Base-by-base conservation (phyloP, 2,888 invertebrate genomes). In the Trachelus stipa region DNA sequence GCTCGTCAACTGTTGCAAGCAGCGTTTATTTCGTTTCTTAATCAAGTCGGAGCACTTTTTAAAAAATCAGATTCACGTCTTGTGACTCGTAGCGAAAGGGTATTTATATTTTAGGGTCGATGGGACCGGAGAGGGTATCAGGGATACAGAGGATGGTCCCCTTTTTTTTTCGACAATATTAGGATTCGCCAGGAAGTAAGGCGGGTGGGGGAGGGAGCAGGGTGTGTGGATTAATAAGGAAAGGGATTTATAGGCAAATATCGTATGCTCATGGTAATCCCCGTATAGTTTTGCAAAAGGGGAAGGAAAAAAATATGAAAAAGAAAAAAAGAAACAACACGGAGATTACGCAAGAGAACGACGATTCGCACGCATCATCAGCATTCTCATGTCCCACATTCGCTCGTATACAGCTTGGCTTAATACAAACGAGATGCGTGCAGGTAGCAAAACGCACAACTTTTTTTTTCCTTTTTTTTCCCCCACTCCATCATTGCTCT, bases 21-120 rank as follows among this genome's bases (percentile, higher is more conserved):
- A 89, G 90, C 86, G 83, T 86, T 90, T 90, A 89, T 88, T 90
- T 88, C 82, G 81, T 84, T 86, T 76, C 82, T 87, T 85, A 85
- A 84, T 86, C 85, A 85, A 85, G 84, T 85, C 84, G 83, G 85
- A 86, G 85, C 86, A 84, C 84, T 85, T 82, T 83, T 83, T 86
- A 80, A 83, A 86, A 85, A 84, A 80, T 83, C 81, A 84, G 82
- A 84, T 84, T 84, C 84, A 82, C 85, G 80, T 79, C 79, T 79
- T 40, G 82, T 79, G 83, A 83, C 81, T 81, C 80, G 77, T 73
- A 77, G 84, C 84, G 83, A 86, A 82, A 84, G 83, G 82, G 83
- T 80, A 80, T 85, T 85, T 87, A 83, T 86, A 84, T 82, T 84
- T 79, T 79, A 80, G 33, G 73, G 69, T 73, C 56, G 56, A 56